A percentile compares a stretch with the other conserved stretches of the same genome.
Evolutionary conservation across 1,140 invertebrate species (phyloP).

Genomic region (Trinorchestia longiramus): DNA sequence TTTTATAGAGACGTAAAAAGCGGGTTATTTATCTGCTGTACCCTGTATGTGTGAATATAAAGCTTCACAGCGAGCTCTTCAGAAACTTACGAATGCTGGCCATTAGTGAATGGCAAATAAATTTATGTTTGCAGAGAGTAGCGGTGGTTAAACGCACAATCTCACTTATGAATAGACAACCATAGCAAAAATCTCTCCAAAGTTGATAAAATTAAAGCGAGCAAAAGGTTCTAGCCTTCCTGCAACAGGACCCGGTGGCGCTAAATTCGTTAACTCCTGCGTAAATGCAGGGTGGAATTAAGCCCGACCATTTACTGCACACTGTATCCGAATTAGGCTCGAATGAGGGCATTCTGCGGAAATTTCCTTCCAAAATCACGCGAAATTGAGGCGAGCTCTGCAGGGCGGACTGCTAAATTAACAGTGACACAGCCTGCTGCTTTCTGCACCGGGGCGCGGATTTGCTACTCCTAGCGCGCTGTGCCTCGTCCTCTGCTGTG

Average conservation of each 20-base stretch:
- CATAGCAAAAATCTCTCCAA: background rate
- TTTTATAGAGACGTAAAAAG: too few relatives aligned
- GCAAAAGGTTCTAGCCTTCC: background rate
- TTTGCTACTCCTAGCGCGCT: background rate
- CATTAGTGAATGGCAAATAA: background rate
- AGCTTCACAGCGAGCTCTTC: background rate
- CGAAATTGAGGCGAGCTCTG: background rate
- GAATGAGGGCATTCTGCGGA: background rate
- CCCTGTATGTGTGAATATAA: background rate
- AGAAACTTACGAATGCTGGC: background rate
- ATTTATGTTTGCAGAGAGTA: background rate
- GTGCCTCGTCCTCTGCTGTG: background rate
- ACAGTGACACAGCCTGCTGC: background rate
- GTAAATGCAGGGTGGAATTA: background rate
- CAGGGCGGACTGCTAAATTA: background rate
- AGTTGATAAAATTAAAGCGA: background rate
- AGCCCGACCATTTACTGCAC: background rate
- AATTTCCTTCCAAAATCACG: constrained; percentile 8
- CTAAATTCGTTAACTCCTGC: constrained; percentile 7
- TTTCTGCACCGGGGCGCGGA: background rate
- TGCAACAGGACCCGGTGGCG: background rate
- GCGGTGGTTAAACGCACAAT: background rate
- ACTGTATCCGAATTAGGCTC: constrained; percentile 6
- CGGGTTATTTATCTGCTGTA: too few relatives aligned
- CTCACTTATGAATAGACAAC: background rate